Conservation (phyloP, 2,113 vertebrate species). For the Chionomys nivalis region DNA sequence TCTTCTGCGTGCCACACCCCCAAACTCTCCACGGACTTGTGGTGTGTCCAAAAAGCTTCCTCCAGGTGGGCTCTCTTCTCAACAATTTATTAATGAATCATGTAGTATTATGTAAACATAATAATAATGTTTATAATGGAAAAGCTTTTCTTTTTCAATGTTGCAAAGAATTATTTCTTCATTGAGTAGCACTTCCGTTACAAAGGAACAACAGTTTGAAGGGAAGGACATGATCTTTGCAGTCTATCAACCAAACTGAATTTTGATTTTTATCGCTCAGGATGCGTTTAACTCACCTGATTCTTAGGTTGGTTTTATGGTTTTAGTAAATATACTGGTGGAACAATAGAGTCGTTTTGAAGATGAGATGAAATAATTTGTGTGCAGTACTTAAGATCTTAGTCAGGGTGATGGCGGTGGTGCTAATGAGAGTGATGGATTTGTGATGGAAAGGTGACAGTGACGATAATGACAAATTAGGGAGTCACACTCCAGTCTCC, state of each 20-base stretch:
- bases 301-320: not conserved
- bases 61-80: not conserved
- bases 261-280: conserved; percentile 4
- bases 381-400: not conserved
- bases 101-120: too few species aligned
- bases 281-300: not conserved
- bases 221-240: not conserved
- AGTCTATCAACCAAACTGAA: not conserved
- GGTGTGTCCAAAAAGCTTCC: not conserved
- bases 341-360: not conserved
- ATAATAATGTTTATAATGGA: too few species aligned
- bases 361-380: not conserved
- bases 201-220: not conserved
- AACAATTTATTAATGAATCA: not conserved
- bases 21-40: not conserved
- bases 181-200: not conserved
- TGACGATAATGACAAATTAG: not conserved
- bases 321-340: conserved; percentile 2
- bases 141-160: not conserved
- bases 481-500: not conserved
- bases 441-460: not conserved
- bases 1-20: not conserved
- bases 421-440: rapidly evolving
- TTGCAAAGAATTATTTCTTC: conserved; percentile 20
- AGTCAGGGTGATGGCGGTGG: not conserved